Evolutionary conservation across 1,140 invertebrate species (phyloP), one percentile per base, ranked within the genome.

Genomic region (Musca domestica): DNA sequence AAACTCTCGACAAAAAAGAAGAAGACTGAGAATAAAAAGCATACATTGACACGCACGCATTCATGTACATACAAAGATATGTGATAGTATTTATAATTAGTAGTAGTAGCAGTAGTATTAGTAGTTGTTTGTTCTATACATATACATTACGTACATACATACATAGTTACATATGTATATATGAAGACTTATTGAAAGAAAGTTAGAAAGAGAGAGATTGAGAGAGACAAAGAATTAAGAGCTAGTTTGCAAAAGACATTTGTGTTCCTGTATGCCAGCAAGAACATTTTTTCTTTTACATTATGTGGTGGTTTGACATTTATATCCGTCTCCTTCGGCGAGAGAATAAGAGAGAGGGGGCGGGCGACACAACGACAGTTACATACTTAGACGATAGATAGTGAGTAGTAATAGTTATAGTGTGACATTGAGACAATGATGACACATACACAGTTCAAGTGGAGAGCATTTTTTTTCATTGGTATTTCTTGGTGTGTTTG

Each of bases 221-320:
- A 61, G 3, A 61, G 56, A 61, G n/a, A 61, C 0, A 61, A 5
- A 61, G 56, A 61, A 27, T 20, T 41, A n/a, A n/a, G n/a, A n/a
- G n/a, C n/a, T 17, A n/a, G 9, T 46, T 64, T 30, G 47, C 63
- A 63, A 54, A 68, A 68, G 61, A 61, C 54, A 78, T 78, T 78
- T 78, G 77, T 78, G 76, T 78, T 78, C 76, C 72, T 78, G 76
- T 73, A 78, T 76, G 74, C 77, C 77, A 74, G 78, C 77, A 78
- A 78, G 77, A 78, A 78, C 77, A 66, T 78, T 78, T 78, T 78
- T 78, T 78, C 76, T 75, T 76, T 76, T 76, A 78, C 77, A 78
- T 78, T 78, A 78, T 78, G 77, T 78, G 76, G 76, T 78, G 76
- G 76, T 77, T 41, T 49, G 17, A 56, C 6, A 23, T 52, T 23